Percentiles rank a stretch among this genome's conserved stretches.
Evolutionary conservation across 1,140 invertebrate species (phyloP).

Genomic region (Helicoverpa zea): DNA sequence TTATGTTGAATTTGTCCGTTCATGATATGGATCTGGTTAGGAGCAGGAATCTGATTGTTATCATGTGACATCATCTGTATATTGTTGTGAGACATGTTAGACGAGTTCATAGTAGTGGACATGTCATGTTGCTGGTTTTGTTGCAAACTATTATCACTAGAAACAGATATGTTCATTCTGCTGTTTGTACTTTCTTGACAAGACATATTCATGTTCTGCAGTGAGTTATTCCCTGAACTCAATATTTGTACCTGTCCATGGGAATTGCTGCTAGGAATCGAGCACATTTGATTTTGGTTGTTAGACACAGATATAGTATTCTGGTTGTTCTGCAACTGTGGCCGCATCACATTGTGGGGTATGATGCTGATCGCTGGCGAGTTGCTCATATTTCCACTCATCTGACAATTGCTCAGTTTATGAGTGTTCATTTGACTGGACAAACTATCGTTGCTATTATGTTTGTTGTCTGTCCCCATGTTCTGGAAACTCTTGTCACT

Average conservation of each 20-base stretch:
- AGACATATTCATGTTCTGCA: conserved; percentile 79
- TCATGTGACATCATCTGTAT: conserved; percentile 81
- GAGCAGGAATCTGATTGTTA: conserved; percentile 66
- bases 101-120: conserved; percentile 66
- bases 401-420: conserved; percentile 82
- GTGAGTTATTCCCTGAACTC: conserved; percentile 75
- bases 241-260: conserved; percentile 78
- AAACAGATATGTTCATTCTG: conserved; percentile 68
- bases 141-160: conserved; percentile 68
- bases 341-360: conserved; percentile 78
- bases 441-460: conserved; percentile 73
- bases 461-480: conserved; percentile 74
- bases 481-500: conserved; percentile 83
- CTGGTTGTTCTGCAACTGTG: conserved; percentile 76
- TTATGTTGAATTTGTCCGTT: conserved; percentile 83
- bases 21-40: conserved; percentile 83
- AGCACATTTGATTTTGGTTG: conserved; percentile 80
- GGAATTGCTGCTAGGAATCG: conserved; percentile 68
- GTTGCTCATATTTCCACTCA: conserved; percentile 74
- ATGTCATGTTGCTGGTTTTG: conserved; percentile 75
- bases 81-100: conserved; percentile 75
- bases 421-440: conserved; percentile 78
- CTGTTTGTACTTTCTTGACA: conserved; percentile 79
- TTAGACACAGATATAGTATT: conserved; percentile 75
- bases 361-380: conserved; percentile 80